Evolutionary conservation across 2,797 vertebrate genomes (phyloP).

Genomic region (Pseudomugil gertrudae): DNA sequence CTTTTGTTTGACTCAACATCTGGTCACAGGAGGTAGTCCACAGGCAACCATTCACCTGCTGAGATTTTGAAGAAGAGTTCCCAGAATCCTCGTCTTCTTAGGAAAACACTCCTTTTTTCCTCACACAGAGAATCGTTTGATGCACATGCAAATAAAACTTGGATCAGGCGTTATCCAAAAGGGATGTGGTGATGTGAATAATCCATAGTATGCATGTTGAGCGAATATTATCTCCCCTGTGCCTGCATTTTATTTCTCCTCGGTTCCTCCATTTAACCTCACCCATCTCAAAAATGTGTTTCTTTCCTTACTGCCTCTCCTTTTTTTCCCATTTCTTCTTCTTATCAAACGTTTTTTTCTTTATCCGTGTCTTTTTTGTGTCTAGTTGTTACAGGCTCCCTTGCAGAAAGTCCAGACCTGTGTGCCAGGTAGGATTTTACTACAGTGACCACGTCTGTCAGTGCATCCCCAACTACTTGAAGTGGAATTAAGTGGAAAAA

Average conservation of each 20-base stretch:
- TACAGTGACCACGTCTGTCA: constrained; percentile 81
- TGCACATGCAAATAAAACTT: constrained; percentile 54
- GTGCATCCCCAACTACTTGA: constrained; percentile 81
- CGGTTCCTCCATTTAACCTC: constrained; percentile 29
- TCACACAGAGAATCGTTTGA: constrained; percentile 46
- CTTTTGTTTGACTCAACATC: constrained; percentile 55
- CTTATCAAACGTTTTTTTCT: background rate
- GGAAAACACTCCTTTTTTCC: constrained; percentile 22
- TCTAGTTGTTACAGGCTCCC: constrained; percentile 80
- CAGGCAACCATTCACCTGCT: constrained; percentile 55
- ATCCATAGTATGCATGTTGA: constrained; percentile 42
- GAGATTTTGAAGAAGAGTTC: constrained; percentile 57
- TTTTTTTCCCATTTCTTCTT: background rate
- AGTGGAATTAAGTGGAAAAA: constrained; percentile 67
- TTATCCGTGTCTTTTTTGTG: background rate
- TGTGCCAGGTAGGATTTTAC: constrained; percentile 70
- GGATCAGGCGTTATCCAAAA: constrained; percentile 54
- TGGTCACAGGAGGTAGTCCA: constrained; percentile 68
- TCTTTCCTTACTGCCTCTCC: background rate
- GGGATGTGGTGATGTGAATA: constrained; percentile 55
- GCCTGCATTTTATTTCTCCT: constrained; percentile 27
- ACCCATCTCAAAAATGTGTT: constrained; percentile 18
- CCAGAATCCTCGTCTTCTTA: constrained; percentile 29
- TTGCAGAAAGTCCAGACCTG: constrained; percentile 73
- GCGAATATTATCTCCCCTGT: constrained; percentile 37